Percentiles rank a stretch among this genome's conserved stretches.
Conservation (phyloP, 1,140 invertebrate genomes). For the Hirudo medicinalis region DNA sequence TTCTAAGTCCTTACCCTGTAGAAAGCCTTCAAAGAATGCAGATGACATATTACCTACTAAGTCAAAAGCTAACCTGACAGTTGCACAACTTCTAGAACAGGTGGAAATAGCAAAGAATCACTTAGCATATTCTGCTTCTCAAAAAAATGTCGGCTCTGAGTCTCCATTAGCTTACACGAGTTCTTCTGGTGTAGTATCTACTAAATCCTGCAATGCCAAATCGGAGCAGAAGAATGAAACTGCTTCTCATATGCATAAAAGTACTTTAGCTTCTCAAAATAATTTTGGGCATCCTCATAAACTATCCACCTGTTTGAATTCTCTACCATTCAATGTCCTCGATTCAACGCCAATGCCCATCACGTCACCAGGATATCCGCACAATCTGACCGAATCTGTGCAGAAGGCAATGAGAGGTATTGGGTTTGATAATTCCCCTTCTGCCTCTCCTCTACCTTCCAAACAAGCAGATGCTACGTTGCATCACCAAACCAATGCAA, state of each 20-base stretch:
- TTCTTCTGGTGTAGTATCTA: not conserved
- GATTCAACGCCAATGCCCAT: constrained; percentile 13
- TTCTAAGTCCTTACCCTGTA: not conserved
- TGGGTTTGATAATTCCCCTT: constrained; percentile 12
- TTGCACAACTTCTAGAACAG: constrained; percentile 13
- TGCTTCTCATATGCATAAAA: not conserved
- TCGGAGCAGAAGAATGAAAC: not conserved
- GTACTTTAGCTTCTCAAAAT: not conserved
- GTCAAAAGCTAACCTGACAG: constrained; percentile 13
- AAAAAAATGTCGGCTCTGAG: not conserved
- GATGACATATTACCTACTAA: not conserved
- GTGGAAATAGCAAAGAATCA: constrained; percentile 11
- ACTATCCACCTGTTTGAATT: not conserved
- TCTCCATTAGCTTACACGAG: not conserved
- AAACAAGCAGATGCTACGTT: not conserved
- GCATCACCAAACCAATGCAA: not conserved
- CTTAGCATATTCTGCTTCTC: not conserved
- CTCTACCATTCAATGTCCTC: not conserved
- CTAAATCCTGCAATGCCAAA: not conserved
- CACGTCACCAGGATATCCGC: constrained; percentile 11
- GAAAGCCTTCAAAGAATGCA: not conserved
- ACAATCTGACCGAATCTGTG: constrained; percentile 16
- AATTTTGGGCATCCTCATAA: not conserved
- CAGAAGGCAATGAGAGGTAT: constrained; percentile 13
- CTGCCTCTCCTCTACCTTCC: constrained; percentile 2